phyloP scores from a whole-genome alignment of 1,140 invertebrate genomes.

The Phocides pigmalion region DNA sequence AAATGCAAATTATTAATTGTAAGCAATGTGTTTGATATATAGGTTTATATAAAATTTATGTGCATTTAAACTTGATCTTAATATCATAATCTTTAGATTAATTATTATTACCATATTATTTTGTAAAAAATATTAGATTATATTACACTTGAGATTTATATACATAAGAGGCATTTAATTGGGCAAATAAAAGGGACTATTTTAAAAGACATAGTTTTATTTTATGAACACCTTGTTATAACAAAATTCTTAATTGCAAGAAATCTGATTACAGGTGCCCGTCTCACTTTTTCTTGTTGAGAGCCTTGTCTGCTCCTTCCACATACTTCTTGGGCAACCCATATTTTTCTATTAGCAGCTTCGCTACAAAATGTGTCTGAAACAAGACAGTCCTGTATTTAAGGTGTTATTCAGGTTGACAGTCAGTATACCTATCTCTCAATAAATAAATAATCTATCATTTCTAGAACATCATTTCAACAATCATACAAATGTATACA shows the following conservation, averaged over 20 bases:
- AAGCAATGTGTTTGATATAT: too few relatives aligned
- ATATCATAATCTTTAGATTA: too few relatives aligned
- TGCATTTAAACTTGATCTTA: too few relatives aligned
- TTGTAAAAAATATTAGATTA: too few relatives aligned
- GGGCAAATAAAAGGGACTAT: constrained; percentile 26
- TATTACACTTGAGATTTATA: too few relatives aligned
- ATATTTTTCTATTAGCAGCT: constrained; percentile 79
- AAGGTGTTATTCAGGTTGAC: neutral
- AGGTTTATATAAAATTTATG: too few relatives aligned
- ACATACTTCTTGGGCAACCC: constrained; percentile 79
- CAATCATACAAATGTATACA: too few relatives aligned
- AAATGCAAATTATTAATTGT: too few relatives aligned
- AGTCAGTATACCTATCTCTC: too few relatives aligned
- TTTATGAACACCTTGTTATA: constrained; percentile 8
- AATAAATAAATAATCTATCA: too few relatives aligned
- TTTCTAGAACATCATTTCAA: too few relatives aligned
- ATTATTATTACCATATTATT: too few relatives aligned
- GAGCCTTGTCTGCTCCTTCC: constrained; percentile 80
- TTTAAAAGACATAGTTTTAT: constrained; percentile 26
- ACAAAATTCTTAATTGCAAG: constrained; percentile 5
- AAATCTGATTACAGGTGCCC: constrained; percentile 11
- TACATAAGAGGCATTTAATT: constrained; percentile 14
- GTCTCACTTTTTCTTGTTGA: constrained; percentile 77
- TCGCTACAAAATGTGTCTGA: constrained; percentile 79
- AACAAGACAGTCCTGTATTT: constrained; percentile 32